Evolutionary conservation across 2,888 invertebrate genomes (phyloP), one percentile per base, ranked within the genome.

Genomic region (Stratiomys singularior): DNA sequence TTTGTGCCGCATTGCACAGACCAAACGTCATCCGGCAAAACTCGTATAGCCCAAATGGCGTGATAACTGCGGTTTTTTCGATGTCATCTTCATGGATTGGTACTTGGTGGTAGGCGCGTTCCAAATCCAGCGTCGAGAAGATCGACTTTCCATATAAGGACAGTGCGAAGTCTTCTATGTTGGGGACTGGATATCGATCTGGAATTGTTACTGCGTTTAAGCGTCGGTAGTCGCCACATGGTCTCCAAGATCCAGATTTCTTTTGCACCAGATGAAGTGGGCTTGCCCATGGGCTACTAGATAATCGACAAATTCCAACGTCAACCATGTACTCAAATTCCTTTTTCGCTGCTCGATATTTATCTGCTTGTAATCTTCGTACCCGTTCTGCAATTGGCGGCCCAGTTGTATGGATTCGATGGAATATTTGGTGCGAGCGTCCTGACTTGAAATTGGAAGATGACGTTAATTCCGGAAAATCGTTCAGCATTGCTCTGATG

Each of bases 301-400:
- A 87, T 0, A 86, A 87, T 1, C 86, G 82, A 56, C 86, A 86
- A 9, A 88, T 86, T 0, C 86, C 88, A 23, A 82, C 78, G 23
- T 87, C 82, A 1, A 80, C 18, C 9, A 80, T 37, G 21, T 67
- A 76, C 7, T 78, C 23, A 47, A 80, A 79, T 47, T 82, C 79
- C 0, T 44, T 28, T 58, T 77, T 77, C 1, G 77, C 77, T 5
- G 63, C 63, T n/a, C 3, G 15, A 23, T 69, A 27, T 27, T 27
- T 77, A 11, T 58, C 69, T 5, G 67, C 30, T 28, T 15, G 18
- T n/a, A 77, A 44, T 13, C 60, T 11, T 27, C 77, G 23, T 30
- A 58, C 23, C 21, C 56, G 47, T 13, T 25, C 25, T 7, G 13
- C 9, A 30, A 77, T 56, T 23, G 77, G 71, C 7, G 47, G 71